These are phyloP conservation scores for Uloborus plumipes DNA, from an alignment of 2,888 invertebrate genomes.

Conservation along the genomic window DNA sequence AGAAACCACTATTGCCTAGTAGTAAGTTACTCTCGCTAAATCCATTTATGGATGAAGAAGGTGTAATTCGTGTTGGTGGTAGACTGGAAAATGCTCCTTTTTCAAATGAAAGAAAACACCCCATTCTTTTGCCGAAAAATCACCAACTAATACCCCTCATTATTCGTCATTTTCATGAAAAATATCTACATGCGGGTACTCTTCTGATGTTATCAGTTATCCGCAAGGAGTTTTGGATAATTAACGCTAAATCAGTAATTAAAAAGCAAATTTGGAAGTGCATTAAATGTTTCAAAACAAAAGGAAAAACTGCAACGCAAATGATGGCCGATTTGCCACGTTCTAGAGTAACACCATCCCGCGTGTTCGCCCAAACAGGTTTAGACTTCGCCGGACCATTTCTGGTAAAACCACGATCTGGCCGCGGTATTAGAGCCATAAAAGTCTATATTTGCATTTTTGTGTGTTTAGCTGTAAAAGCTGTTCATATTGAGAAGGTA, in stretches of 20 bases:
- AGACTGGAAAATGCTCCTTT: not conserved
- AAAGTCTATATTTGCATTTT: no score
- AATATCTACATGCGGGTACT: not conserved
- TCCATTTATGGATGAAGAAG: not conserved
- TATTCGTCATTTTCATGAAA: not conserved
- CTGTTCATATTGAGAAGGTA: no score
- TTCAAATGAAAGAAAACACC: conserved; percentile 1
- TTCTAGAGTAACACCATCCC: no score
- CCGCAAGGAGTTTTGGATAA: not conserved
- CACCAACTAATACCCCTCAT: not conserved
- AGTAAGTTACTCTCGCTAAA: not conserved
- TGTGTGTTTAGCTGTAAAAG: no score
- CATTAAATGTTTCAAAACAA: not conserved
- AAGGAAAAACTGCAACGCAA: not conserved
- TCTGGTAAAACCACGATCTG: not conserved
- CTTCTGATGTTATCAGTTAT: no score
- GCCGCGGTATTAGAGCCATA: no score
- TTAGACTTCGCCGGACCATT: no score
- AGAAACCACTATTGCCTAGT: no score
- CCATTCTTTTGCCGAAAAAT: not conserved
- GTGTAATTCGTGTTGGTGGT: conserved; percentile 4
- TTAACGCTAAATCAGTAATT: not conserved
- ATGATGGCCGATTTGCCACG: not conserved
- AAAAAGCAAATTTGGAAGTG: not conserved
- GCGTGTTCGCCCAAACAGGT: not conserved